Conservation (phyloP, 2,797 vertebrate genomes). For the Chanos chanos region DNA sequence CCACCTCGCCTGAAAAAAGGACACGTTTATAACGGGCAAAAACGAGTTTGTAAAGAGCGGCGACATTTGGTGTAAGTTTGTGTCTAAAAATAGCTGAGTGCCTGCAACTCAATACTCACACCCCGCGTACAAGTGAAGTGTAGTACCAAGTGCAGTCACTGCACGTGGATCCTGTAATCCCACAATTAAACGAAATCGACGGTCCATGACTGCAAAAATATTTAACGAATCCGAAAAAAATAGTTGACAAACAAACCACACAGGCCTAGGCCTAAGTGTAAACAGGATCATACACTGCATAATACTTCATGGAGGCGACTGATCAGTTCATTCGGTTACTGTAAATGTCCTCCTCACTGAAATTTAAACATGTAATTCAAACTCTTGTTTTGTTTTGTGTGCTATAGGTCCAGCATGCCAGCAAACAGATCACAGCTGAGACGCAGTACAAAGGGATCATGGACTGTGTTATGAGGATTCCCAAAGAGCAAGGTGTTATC, state of each 20-base stretch:
- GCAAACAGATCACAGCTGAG: constrained; percentile 91
- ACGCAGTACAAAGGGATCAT: constrained; percentile 97
- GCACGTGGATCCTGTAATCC: constrained; percentile 16
- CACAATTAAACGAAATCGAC: neutral
- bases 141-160: constrained; percentile 19
- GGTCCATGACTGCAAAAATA: neutral
- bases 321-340: too few relatives aligned
- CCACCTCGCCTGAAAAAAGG: too few relatives aligned
- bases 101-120: constrained; percentile 64
- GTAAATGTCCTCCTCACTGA: neutral
- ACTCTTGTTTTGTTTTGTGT: neutral
- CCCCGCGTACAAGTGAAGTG: constrained; percentile 55
- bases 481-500: constrained; percentile 92
- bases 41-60: constrained; percentile 21
- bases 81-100: constrained; percentile 69
- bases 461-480: constrained; percentile 92
- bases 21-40: neutral
- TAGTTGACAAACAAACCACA: neutral
- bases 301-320: too few relatives aligned
- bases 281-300: too few relatives aligned
- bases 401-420: constrained; percentile 94
- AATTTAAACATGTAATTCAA: neutral
- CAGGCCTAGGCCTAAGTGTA: too few relatives aligned
- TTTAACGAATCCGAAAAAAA: neutral
- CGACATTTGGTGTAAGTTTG: constrained; percentile 55